Percentiles rank a stretch among this genome's conserved stretches.
These are phyloP conservation scores for Vulpes ferrilata DNA, from an alignment of 2,113 vertebrate species.

Conservation along the genomic window DNA sequence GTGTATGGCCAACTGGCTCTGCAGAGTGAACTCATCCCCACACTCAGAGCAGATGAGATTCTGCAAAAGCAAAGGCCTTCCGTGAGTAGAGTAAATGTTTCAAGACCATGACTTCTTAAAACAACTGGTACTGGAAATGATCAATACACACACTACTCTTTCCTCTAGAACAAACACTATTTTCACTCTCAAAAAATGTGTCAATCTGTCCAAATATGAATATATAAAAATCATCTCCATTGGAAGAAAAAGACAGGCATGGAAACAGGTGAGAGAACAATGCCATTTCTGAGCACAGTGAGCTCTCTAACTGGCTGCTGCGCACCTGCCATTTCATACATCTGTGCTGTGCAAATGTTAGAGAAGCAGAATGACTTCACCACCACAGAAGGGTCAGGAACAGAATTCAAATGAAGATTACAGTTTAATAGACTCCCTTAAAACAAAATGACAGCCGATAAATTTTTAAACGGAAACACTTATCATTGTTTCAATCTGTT, in stretches of 20 bases:
- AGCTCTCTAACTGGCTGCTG: background rate
- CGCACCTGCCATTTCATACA: background rate
- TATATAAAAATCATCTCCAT: background rate
- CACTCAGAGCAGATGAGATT: constrained; percentile 98
- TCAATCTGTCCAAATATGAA: background rate
- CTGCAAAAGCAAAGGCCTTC: constrained; percentile 84
- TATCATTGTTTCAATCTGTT: no score
- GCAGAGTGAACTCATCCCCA: constrained; percentile 98
- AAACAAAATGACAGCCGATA: background rate
- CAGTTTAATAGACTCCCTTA: background rate
- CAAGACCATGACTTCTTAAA: background rate
- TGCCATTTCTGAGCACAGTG: background rate
- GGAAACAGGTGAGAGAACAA: background rate
- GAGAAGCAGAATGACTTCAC: background rate
- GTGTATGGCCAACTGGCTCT: constrained; percentile 96
- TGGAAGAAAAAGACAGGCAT: background rate
- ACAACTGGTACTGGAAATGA: background rate
- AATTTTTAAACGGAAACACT: background rate
- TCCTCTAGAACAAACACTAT: background rate
- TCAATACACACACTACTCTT: rapidly evolving
- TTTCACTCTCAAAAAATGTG: background rate
- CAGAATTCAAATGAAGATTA: background rate
- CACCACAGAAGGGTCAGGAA: background rate
- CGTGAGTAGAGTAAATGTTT: background rate
- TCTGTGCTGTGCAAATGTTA: background rate